Base-by-base conservation (phyloP, 2,797 vertebrate genomes). In the Crenichthys baileyi region DNA sequence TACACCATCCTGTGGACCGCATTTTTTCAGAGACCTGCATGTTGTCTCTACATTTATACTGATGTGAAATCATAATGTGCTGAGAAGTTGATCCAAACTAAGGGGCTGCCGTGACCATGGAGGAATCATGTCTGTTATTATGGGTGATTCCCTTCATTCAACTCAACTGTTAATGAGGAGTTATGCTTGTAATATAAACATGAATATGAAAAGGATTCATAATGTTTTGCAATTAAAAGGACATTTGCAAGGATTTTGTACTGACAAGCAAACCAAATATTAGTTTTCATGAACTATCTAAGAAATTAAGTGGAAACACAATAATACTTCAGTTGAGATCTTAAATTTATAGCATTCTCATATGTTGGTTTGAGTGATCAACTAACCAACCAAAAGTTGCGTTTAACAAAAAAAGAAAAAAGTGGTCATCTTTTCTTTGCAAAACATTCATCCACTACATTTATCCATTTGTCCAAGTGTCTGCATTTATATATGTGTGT, bases 91-190 rank as follows among this genome's bases (percentile, higher is more conserved):
- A 80, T 15, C 26, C 61, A 39, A 73, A 76, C 24, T 15, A 31
- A 65, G 79, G 20, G 76, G 85, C 71, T 87, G 80, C 75, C 75
- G 24, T 86, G 93, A 91, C 68, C 91, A 88, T 65, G 83, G 36
- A 65, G 89, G 92, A 94, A 91, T 95, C 91, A 87, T 79, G 53
- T 76, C 50, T 85, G 68, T 79, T 79, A 24, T 85, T 85, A 79
- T 9, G 50, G 60, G 36, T 26, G 36, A 46, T 87, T 89, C 78
- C 83, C 82, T 70, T 81, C 82, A 87, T 89, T 92, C 88, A 88
- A 78, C 67, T 79, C 61, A 36, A 70, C 73, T 56, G 65, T 80
- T 76, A 26, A 24, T 55, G 51, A 15, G 12, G 55, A 73, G 60
- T 76, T 71, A 36, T 41, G 31, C 73, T 51, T 75, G 79, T 81